Conservation (phyloP, 2,888 invertebrate species). For the Dolomedes plantarius region DNA sequence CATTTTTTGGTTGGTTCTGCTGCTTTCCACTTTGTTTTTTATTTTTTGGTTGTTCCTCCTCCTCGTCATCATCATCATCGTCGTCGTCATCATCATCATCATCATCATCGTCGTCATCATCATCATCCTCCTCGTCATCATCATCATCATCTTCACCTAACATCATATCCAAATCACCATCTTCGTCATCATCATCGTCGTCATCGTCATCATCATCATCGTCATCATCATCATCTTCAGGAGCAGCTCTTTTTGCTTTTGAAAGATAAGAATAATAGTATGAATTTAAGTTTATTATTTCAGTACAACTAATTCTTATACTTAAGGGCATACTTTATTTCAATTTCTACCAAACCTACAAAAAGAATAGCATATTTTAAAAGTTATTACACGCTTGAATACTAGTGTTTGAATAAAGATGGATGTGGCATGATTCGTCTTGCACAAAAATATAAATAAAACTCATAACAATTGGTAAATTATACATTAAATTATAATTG, state of each 20-base stretch:
- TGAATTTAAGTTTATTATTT: too few relatives aligned
- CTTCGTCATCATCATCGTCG: conserved; percentile 80
- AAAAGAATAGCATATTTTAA: too few relatives aligned
- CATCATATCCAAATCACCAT: conserved; percentile 37
- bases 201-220: conserved; percentile 78
- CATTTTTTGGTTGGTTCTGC: neutral
- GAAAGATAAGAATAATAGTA: neutral
- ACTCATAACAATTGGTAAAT: too few relatives aligned
- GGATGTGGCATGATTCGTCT: too few relatives aligned
- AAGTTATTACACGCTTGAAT: too few relatives aligned
- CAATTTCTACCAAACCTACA: too few relatives aligned
- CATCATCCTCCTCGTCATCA: conserved; percentile 74
- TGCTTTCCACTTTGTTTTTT: conserved; percentile 5
- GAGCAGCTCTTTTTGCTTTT: neutral
- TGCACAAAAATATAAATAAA: too few relatives aligned
- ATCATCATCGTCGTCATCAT: conserved; percentile 36
- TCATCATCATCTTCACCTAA: conserved; percentile 80
- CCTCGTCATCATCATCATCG: conserved; percentile 30
- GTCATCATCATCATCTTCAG: conserved; percentile 4
- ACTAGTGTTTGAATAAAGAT: too few relatives aligned
- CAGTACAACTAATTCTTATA: too few relatives aligned
- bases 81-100: conserved; percentile 45
- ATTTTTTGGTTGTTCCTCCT: neutral
- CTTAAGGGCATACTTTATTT: too few relatives aligned
- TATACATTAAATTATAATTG: too few relatives aligned